A percentile compares a stretch with the other conserved stretches of the same genome.
phyloP scores from a whole-genome alignment of 2,888 invertebrate genomes.

The Acanthococcus lagerstroemiae region DNA sequence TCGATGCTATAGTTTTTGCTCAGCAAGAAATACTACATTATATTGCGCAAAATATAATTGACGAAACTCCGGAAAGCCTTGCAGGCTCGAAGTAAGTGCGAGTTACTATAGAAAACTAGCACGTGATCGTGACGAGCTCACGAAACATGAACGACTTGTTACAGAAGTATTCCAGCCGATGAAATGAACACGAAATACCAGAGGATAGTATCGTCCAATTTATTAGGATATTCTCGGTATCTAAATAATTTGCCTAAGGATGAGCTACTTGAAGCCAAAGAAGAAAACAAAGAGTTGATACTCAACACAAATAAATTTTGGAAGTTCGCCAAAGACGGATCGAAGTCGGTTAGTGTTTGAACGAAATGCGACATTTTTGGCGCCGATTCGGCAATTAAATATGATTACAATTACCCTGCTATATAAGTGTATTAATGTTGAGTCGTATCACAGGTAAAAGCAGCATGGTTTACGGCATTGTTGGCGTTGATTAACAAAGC shows the following conservation, averaged over 20 bases:
- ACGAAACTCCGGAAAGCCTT: slow-evolving; percentile 49
- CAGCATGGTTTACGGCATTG: slow-evolving; percentile 55
- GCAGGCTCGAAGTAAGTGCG: slow-evolving; percentile 46
- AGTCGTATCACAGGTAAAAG: slow-evolving; percentile 37
- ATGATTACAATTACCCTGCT: slow-evolving; percentile 11
- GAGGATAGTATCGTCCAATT: slow-evolving; percentile 53
- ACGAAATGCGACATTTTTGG: slow-evolving; percentile 40
- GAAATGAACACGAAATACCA: slow-evolving; percentile 61
- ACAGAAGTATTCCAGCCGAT: slow-evolving; percentile 9
- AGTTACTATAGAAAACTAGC: slow-evolving; percentile 1
- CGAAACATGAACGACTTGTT: not conserved
- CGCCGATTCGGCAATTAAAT: not conserved
- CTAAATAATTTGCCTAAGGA: slow-evolving; percentile 48
- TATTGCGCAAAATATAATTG: slow-evolving; percentile 58
- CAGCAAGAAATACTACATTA: slow-evolving; percentile 67
- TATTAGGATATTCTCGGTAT: slow-evolving; percentile 56
- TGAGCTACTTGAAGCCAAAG: slow-evolving; percentile 46
- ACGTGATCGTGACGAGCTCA: not conserved
- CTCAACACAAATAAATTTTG: slow-evolving; percentile 58
- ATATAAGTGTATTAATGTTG: no score
- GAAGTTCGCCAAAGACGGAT: slow-evolving; percentile 54
- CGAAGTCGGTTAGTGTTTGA: slow-evolving; percentile 43
- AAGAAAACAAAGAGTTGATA: slow-evolving; percentile 47
- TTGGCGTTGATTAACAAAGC: slow-evolving; percentile 42
- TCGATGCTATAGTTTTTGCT: slow-evolving; percentile 71